phyloP scores from a whole-genome alignment of 30 jellyfish, hydroid and myxozoan genomes.

The Phacellophora camtschatica region DNA sequence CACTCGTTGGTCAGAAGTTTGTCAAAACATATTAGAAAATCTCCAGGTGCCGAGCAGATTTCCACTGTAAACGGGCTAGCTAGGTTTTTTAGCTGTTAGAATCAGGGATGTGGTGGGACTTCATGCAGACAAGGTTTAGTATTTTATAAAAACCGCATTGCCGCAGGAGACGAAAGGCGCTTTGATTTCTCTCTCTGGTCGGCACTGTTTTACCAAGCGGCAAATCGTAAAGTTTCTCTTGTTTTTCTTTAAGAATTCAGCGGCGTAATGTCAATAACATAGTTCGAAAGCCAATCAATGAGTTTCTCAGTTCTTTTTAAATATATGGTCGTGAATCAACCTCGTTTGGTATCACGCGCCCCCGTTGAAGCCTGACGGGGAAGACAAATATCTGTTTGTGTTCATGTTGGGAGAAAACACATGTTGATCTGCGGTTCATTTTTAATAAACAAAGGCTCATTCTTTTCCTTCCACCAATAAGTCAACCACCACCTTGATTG shows the following conservation, averaged over 20 bases:
- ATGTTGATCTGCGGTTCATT: not conserved
- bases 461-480: too few relatives aligned
- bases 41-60: conserved; percentile 63
- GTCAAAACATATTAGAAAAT: conserved; percentile 57
- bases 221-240: conserved; percentile 10
- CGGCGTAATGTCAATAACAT: not conserved
- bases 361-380: conserved; percentile 8
- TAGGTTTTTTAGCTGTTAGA: conserved; percentile 47
- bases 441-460: too few relatives aligned
- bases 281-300: conserved; percentile 13
- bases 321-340: too few relatives aligned
- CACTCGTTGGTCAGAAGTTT: conserved; percentile 30
- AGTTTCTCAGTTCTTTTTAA: too few relatives aligned
- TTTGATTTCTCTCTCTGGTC: conserved; percentile 32
- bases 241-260: not conserved
- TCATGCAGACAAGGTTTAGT: conserved; percentile 74
- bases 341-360: not conserved
- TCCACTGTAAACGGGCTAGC: conserved; percentile 16
- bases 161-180: conserved; percentile 65
- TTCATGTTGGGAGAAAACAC: not conserved
- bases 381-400: not conserved
- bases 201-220: conserved; percentile 37
- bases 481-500: too few relatives aligned
- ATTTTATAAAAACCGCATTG: conserved; percentile 43
- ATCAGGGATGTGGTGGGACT: conserved; percentile 70